Evolutionary conservation across 2,888 invertebrate species (phyloP).

Genomic region (Melanotus villosus): DNA sequence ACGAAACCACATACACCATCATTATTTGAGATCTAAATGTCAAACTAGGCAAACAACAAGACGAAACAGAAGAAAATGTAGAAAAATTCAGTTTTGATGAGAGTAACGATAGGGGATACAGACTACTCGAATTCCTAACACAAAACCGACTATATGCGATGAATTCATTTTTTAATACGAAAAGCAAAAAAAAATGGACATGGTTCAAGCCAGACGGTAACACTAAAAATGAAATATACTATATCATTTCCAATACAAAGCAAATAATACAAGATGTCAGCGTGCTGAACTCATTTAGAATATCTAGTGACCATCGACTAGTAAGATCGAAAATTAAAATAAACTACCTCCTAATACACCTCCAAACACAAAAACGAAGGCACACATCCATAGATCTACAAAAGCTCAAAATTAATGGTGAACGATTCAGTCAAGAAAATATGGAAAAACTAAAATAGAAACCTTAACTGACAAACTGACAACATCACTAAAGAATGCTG

Average conservation of each 20-base stretch:
- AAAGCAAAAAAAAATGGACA: neutral
- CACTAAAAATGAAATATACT: neutral
- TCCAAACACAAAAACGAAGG: neutral
- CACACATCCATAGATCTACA: neutral
- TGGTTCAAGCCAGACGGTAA: neutral
- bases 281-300: conserved; percentile 1
- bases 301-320: neutral
- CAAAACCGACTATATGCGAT: neutral
- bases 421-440: neutral
- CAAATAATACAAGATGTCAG: conserved; percentile 4
- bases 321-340: neutral
- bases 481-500: neutral
- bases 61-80: conserved; percentile 13
- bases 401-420: neutral
- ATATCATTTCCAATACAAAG: conserved; percentile 11
- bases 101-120: neutral
- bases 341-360: neutral
- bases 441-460: neutral
- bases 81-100: conserved; percentile 8
- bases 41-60: conserved; percentile 3
- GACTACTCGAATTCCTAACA: conserved; percentile 3
- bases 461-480: neutral
- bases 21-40: conserved; percentile 3
- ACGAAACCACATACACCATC: conserved; percentile 4
- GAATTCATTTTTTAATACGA: neutral